Percentiles rank a stretch among this genome's conserved stretches.
phyloP scores from a whole-genome alignment of 1,140 invertebrate genomes.

The Ctenoplectra terminalis region DNA sequence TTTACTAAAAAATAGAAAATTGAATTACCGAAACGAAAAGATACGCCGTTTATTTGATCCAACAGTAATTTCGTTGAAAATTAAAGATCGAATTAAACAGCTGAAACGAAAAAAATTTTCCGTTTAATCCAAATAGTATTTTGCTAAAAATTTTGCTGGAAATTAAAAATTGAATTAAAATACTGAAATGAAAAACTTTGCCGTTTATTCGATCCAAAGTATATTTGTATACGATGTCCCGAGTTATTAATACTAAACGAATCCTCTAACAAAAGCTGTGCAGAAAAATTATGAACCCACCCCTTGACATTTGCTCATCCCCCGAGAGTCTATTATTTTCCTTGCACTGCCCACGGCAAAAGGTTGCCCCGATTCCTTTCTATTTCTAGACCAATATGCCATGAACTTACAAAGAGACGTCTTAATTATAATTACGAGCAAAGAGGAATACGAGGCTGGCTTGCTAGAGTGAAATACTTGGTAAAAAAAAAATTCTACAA shows the following conservation, averaged over 20 bases:
- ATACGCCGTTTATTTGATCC: no score
- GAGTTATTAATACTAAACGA: conserved; percentile 8
- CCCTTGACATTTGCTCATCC: conserved; percentile 42
- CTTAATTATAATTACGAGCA: not conserved
- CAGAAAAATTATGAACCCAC: not conserved
- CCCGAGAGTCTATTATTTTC: conserved; percentile 2
- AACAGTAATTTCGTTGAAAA: no score
- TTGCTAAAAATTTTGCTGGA: not conserved
- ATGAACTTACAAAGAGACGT: not conserved
- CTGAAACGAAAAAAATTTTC: no score
- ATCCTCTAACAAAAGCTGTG: not conserved
- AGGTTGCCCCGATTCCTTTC: conserved; percentile 33
- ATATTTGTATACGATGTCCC: not conserved
- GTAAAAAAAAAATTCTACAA: no score
- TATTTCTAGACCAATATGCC: conserved; percentile 3
- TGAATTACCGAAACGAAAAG: no score
- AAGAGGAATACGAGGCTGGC: not conserved
- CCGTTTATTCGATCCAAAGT: not conserved
- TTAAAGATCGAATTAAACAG: no score
- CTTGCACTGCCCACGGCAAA: not conserved
- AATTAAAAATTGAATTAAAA: not conserved
- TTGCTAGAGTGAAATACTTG: not conserved
- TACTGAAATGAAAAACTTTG: not conserved
- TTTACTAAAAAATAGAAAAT: no score
- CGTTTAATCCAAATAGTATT: no score